phyloP scores from a whole-genome alignment of 2,113 vertebrate genomes.

The Cervus canadensis region DNA sequence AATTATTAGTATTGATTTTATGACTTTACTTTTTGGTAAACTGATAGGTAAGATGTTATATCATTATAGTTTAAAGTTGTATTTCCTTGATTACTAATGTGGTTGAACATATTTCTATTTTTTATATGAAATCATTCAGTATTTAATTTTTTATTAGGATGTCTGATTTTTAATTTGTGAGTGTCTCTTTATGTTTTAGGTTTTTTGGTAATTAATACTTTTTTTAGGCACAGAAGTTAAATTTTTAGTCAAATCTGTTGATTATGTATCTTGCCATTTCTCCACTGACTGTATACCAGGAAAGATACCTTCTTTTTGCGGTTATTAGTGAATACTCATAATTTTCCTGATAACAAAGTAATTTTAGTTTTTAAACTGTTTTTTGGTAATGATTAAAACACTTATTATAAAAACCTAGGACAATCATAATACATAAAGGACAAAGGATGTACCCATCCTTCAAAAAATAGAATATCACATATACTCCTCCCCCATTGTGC shows the following conservation, averaged over 20 bases:
- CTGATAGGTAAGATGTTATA: neutral
- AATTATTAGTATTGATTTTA: neutral
- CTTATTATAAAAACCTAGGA: neutral
- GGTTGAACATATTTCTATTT: neutral
- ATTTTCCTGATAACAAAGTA: neutral
- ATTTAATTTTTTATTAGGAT: neutral
- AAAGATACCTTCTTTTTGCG: neutral
- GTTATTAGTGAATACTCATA: neutral
- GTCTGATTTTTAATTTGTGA: neutral
- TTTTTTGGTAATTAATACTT: neutral
- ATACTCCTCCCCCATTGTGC: neutral
- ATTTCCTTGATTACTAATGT: neutral
- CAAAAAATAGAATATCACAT: neutral
- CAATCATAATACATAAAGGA: neutral
- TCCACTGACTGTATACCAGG: neutral
- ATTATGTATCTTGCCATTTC: neutral
- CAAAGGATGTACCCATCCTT: neutral
- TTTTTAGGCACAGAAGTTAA: neutral
- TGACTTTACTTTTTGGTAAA: neutral
- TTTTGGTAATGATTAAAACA: neutral
- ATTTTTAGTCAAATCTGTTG: neutral
- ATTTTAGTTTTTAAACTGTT: neutral
- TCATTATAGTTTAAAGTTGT: neutral
- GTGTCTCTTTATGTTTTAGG: neutral
- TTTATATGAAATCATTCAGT: neutral